Base-by-base conservation (phyloP, 2,113 vertebrate genomes). In the Xiphias gladius region DNA sequence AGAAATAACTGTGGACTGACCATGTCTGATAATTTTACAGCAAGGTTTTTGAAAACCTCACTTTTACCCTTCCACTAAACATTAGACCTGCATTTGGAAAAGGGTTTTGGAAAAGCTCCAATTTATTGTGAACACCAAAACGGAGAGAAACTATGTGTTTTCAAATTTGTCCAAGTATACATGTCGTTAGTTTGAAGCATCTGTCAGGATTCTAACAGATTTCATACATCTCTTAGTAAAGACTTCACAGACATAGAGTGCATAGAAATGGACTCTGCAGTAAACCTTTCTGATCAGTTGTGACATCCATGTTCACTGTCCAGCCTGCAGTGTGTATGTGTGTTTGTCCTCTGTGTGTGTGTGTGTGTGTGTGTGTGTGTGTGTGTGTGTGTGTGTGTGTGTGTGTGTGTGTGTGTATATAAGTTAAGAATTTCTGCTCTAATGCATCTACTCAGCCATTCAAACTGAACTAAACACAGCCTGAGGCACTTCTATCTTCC, bases 391-490 rank as follows among this genome's bases (percentile, higher is more conserved):
- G 55, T 43, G 70, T 76, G 66, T 48, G 72, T 58, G 19, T 59
- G 55, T 64, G 24, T 41, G 50, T 68, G 72, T 76, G 78, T 70
- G 73, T 62, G 52, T 43, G 26, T 41, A 58, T 76, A 63, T 50
- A 68, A 73, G 71, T 80, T 79, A 67, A 82, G 88, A 69, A 64
- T 91, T 95, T 92, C 93, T 91, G 93, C 94, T 93, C 79, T 88
- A 89, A 76, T 94, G 86, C 94, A 91, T 94, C 86, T 94, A 89
- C 93, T 96, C 93, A 96, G 89, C 91, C 93, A 95, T 96, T 95
- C 94, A 92, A 88, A 93, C 92, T 93, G 90, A 88, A 94, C 94
- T 94, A 94, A 94, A 88, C 86, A 75, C 83, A 88, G 95, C 96
- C 96, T 30, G 85, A 90, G 93, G 94, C 90, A 0, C 22, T 90